A percentile compares a stretch with the other conserved stretches of the same genome.
Evolutionary conservation across 35 echinoderm and acorn worm genomes (phyloP).

Genomic region (Nesometra sesokonis): DNA sequence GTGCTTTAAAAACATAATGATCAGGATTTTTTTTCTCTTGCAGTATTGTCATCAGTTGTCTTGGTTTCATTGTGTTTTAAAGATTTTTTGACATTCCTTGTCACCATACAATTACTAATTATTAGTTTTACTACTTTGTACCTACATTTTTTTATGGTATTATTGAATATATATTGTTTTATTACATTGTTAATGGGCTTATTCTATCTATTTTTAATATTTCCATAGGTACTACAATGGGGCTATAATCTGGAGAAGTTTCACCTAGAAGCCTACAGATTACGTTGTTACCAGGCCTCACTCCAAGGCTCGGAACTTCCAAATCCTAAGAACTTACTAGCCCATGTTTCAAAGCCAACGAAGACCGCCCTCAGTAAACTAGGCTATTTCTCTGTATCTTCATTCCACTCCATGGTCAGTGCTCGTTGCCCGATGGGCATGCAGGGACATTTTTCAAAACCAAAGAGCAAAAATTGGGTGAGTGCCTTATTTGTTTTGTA

Average conservation of each 20-base stretch:
- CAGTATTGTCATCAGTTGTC: no score
- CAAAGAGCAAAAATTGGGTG: slow-evolving; percentile 77
- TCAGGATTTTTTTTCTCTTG: no score
- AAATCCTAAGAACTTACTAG: slow-evolving; percentile 88
- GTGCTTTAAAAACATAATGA: no score
- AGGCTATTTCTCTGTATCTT: slow-evolving; percentile 91
- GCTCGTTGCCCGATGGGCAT: slow-evolving; percentile 74
- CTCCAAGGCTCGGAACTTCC: slow-evolving; percentile 93
- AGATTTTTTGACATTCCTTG: no score
- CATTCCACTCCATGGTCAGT: slow-evolving; percentile 88
- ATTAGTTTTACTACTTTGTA: no score
- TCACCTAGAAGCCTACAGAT: slow-evolving; percentile 85
- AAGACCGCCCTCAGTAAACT: slow-evolving; percentile 70
- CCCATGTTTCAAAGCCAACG: slow-evolving; percentile 74
- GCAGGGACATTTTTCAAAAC: slow-evolving; percentile 82
- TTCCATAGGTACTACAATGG: slow-evolving; percentile 83
- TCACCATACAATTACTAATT: no score
- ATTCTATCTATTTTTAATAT: neutral
- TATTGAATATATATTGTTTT: no score
- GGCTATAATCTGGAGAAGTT: slow-evolving; percentile 88
- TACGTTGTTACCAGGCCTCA: slow-evolving; percentile 85
- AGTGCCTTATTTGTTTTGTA: neutral
- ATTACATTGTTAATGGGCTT: neutral
- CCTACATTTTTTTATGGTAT: no score
- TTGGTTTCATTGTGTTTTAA: no score